Base-by-base conservation (phyloP, 2,888 invertebrate genomes). In the Girardia tigrina region DNA sequence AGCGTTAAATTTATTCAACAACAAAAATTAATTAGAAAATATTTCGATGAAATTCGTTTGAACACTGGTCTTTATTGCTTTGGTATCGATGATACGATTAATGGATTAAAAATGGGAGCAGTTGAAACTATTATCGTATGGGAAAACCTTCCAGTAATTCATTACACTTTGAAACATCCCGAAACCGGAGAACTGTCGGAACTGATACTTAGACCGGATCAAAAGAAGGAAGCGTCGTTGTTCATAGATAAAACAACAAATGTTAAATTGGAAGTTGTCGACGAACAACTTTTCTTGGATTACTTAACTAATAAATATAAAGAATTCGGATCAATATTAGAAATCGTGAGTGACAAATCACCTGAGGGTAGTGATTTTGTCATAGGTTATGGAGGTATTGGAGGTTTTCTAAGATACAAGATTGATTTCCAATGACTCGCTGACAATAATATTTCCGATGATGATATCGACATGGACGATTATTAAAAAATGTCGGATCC, bases 271-370 rank as follows among this genome's bases (percentile, higher is more conserved):
- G 98, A 99, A 88, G 88, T 97, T 83, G 91, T 94, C 75, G 97
- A 98, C 84, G 93, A 93, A 84, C 91, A 94, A 87, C 93, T 97
- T 70, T 87, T 99, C 78, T 88, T 99, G 78, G 98, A 99, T 87
- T 99, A 98, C 98, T 89, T 99, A 81, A 98, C 98, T 72, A 97
- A 98, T 87, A 97, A 94, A 86, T 98, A 99, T 87, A 99, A 99
- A 87, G 92, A 90, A 79, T 97, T 94, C 86, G 86, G 97, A 82
- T 94, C 98, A 81, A 94, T 94, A 36, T 88, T 98, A 83, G 98
- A 98, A 89, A 99, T 99, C 84, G 97, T 98, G 83, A 98, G 97
- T 27, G 98, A 98, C 86, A 92, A 92, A 87, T 97, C 95, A 78
- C 97, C 97, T 86, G 98, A 98, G 88, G 98, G 98, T 75, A 95